Conservation (phyloP, 1,140 invertebrate species). For the Halyomorpha halys region DNA sequence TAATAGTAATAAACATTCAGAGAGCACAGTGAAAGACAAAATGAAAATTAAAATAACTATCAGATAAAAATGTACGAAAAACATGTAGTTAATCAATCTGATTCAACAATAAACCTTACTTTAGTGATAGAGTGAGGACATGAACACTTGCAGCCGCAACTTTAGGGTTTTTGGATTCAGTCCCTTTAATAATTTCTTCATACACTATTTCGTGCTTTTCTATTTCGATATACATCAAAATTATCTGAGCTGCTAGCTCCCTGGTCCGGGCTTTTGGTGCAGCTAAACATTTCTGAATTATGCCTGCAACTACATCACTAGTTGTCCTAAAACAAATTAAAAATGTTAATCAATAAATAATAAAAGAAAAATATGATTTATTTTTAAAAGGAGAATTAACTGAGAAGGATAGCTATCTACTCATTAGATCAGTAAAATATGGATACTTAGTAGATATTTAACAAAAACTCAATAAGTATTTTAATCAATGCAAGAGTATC, state of each 20-base stretch:
- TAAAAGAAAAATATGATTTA: neutral
- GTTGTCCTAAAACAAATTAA: slow-evolving; percentile 55
- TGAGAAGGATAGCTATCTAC: neutral
- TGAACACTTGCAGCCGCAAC: slow-evolving; percentile 77
- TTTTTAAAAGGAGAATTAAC: neutral
- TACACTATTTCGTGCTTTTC: slow-evolving; percentile 85
- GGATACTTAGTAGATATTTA: too few relatives aligned
- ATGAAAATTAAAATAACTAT: too few relatives aligned
- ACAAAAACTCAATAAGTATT: too few relatives aligned
- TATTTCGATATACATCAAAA: slow-evolving; percentile 89
- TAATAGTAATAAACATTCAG: too few relatives aligned
- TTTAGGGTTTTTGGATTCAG: slow-evolving; percentile 93
- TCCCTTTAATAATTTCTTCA: slow-evolving; percentile 86
- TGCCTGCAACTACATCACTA: slow-evolving; percentile 77
- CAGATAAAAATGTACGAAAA: neutral
- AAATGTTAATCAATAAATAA: slow-evolving; percentile 9
- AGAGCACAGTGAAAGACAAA: too few relatives aligned
- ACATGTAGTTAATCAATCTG: neutral
- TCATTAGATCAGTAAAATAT: too few relatives aligned
- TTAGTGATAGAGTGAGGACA: slow-evolving; percentile 60
- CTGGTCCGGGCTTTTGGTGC: slow-evolving; percentile 85
- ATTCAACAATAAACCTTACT: slow-evolving; percentile 35
- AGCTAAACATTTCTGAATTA: slow-evolving; percentile 85
- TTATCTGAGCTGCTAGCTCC: slow-evolving; percentile 78
- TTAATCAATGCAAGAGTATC: too few relatives aligned